phyloP scores from a whole-genome alignment of 2,797 vertebrate species.

The Danio albolineatus region DNA sequence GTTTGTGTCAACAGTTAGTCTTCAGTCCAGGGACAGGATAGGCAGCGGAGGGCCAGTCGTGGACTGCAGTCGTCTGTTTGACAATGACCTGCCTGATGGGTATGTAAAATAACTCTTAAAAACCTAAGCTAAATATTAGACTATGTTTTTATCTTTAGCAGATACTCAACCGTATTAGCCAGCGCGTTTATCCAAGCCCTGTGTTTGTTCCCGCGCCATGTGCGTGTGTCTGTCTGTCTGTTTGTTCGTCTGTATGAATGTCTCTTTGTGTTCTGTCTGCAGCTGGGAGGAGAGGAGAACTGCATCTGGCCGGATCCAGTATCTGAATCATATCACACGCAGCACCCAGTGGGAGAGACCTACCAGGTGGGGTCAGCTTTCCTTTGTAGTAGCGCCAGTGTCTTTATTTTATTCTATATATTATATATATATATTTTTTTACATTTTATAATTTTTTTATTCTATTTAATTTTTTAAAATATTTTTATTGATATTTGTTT shows the following conservation, averaged over 20 bases:
- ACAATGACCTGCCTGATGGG: conserved; percentile 98
- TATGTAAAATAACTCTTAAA: conserved; percentile 70
- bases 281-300: conserved; percentile 98
- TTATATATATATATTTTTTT: not conserved
- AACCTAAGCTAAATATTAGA: not conserved
- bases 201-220: conserved; percentile 17
- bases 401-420: not conserved
- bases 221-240: conserved; percentile 47
- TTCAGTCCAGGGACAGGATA: conserved; percentile 96
- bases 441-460: not conserved
- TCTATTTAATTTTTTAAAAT: not conserved
- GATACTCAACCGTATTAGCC: not conserved
- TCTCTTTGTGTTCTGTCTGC: conserved; percentile 71
- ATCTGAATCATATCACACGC: conserved; percentile 97
- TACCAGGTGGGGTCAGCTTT: conserved; percentile 81
- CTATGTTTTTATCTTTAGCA: not conserved
- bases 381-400: conserved; percentile 7
- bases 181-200: not conserved
- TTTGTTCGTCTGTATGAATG: conserved; percentile 69
- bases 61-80: conserved; percentile 94
- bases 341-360: conserved; percentile 98
- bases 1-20: conserved; percentile 86
- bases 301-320: conserved; percentile 95
- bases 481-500: not conserved
- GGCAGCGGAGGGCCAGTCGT: conserved; percentile 93